Conservation (phyloP, 2,888 invertebrate genomes). For the Drosophila heteroneura region DNA sequence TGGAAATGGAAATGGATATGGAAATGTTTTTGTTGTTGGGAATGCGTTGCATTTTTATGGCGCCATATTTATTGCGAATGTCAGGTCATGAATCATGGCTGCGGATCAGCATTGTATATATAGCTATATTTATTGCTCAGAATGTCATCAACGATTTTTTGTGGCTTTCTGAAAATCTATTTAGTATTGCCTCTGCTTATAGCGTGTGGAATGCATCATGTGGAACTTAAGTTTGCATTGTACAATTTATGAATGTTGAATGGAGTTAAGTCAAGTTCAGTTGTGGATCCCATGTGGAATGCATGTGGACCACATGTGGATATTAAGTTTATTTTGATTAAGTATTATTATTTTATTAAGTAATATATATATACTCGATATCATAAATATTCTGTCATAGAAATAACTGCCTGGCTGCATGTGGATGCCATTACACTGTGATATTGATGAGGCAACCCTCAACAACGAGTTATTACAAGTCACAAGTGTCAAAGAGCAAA, state of each 20-base stretch:
- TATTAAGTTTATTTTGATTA: too few relatives aligned
- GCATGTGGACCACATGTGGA: background rate
- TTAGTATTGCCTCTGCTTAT: background rate
- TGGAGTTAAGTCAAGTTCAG: too few relatives aligned
- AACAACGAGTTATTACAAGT: background rate
- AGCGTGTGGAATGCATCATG: constrained; percentile 1
- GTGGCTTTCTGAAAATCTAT: background rate
- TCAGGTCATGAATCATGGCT: constrained; percentile 39
- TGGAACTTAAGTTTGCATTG: background rate
- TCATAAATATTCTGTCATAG: background rate
- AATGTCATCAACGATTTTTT: constrained; percentile 19
- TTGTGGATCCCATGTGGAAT: background rate
- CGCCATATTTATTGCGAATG: constrained; percentile 49
- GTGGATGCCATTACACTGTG: background rate
- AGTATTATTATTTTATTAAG: too few relatives aligned
- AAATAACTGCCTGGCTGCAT: background rate
- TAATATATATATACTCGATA: background rate
- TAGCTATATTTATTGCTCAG: background rate
- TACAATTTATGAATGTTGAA: background rate
- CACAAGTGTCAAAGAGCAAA: constrained; percentile 29
- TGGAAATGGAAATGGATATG: constrained; percentile 14
- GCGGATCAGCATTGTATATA: background rate
- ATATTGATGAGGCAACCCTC: background rate
- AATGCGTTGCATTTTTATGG: constrained; percentile 42
- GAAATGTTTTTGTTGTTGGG: background rate